These are phyloP conservation scores for Actinopyga echinites DNA, from an alignment of 53 echinoderm and acorn worm genomes.

Conservation along the genomic window DNA sequence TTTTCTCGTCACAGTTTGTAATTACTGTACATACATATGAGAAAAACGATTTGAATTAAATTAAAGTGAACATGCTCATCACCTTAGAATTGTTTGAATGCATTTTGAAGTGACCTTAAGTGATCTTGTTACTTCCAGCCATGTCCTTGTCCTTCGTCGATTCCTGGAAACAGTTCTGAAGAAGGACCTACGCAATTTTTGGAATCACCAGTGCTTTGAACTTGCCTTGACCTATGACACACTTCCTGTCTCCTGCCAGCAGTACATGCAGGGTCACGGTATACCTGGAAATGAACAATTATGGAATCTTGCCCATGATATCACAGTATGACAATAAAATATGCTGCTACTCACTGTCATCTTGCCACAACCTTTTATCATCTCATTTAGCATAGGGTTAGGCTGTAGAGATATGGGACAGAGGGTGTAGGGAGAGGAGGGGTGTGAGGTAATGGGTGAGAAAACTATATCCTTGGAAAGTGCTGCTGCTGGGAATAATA, in stretches of 20 bases:
- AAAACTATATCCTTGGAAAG: no score
- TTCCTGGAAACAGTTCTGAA: constrained; percentile 76
- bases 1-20: no score
- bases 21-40: no score
- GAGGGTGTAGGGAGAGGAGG: no score
- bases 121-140: constrained; percentile 56
- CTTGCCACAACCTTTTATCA: no score
- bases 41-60: no score
- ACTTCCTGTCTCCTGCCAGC: constrained; percentile 71
- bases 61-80: background rate
- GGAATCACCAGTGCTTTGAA: constrained; percentile 83
- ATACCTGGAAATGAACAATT: constrained; percentile 51
- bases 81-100: background rate
- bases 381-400: no score
- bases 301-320: background rate
- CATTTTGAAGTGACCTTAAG: background rate
- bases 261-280: constrained; percentile 77
- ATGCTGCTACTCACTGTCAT: no score
- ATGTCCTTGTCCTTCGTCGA: constrained; percentile 77
- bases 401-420: no score
- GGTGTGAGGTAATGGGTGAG: no score
- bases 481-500: no score
- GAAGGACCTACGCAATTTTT: constrained; percentile 83
- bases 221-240: constrained; percentile 69
- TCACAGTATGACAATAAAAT: constrained; percentile 25